Evolutionary conservation across 92 coral and sea anemone species (phyloP), one percentile per base, ranked within the genome.

Genomic region (Epizoanthus ramosus): DNA sequence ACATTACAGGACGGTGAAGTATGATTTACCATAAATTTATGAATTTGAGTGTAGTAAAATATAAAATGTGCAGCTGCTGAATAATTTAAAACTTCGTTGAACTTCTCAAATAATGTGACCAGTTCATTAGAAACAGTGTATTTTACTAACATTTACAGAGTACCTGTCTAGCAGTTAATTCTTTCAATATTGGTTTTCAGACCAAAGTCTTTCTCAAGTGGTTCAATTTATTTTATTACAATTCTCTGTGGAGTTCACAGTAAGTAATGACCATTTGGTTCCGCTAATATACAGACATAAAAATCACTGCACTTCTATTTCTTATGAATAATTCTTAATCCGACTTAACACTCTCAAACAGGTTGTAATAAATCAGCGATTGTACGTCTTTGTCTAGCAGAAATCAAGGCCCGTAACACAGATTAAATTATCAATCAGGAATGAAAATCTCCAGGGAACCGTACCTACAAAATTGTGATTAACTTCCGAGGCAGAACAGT

Each of bases 41-140:
- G 41, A 17, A 28, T 28, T 28, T 64, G 7, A 64, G 37, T 64
- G 43, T 9, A 25, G 6, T 57, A 43, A 35, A 75, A 6, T 6
- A n/a, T n/a, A n/a, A 57, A 28, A 75, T 6, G 43, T 75, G 53
- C 67, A 56, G 37, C 19, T 8, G 18, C 35, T 75, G 53, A 75
- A 75, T 75, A 57, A 75, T 75, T 75, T 75, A 73, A 47, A 75
- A 75, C 61, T 37, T 31, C 18, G 21, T 24, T 57, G 66, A 57
- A 57, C 31, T 57, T 75, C 60, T 15, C 33, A 28, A 58, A 58
- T 56, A 74, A 56, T 19, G 57, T 37, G 57, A 57, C 25, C 63
- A 54, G 79, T 60, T 56, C 5, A 33, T 21, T 22, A 10, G 15
- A 53, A 31, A n/a, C 56, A 73, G 59, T 52, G 15, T 73, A 12